Evolutionary conservation across 2,113 vertebrate species (phyloP).

Genomic region (Mesoclemmys tuberculata): DNA sequence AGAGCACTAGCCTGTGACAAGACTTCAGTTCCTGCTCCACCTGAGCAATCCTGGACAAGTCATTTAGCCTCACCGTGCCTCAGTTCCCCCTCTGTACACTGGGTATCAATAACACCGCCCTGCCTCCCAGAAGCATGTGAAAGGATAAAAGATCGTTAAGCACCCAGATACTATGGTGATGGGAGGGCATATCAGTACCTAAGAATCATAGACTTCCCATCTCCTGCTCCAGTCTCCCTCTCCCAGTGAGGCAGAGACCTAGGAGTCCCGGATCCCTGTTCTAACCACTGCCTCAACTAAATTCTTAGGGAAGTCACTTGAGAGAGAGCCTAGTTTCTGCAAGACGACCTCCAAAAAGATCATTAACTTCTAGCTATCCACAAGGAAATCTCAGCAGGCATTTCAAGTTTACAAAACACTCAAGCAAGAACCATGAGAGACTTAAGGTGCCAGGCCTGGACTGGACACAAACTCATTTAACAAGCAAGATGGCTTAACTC

Average conservation of each 20-base stretch:
- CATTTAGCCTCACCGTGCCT: not conserved
- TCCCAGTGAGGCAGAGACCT: not conserved
- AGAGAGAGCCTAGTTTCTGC: not conserved
- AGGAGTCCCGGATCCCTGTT: not conserved
- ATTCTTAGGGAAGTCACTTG: not conserved
- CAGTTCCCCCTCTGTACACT: not conserved
- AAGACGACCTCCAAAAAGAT: not conserved
- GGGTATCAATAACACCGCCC: not conserved
- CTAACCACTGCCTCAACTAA: not conserved
- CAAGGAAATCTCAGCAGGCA: not conserved
- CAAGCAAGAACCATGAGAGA: not conserved
- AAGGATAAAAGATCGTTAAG: not conserved
- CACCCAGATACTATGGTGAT: not conserved
- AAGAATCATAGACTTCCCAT: not conserved
- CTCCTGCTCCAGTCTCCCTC: not conserved
- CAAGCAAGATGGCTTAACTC: not conserved
- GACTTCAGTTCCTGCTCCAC: not conserved
- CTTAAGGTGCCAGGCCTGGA: not conserved
- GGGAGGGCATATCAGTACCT: not conserved
- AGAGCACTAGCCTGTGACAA: not conserved
- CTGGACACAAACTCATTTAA: not conserved
- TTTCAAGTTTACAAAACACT: not conserved
- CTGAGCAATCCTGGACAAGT: not conserved
- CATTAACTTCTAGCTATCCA: not conserved
- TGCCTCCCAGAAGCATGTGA: not conserved